Percentiles rank a stretch among this genome's conserved stretches.
These are phyloP conservation scores for Canis aureus DNA, from an alignment of 2,113 vertebrate species.

Conservation along the genomic window DNA sequence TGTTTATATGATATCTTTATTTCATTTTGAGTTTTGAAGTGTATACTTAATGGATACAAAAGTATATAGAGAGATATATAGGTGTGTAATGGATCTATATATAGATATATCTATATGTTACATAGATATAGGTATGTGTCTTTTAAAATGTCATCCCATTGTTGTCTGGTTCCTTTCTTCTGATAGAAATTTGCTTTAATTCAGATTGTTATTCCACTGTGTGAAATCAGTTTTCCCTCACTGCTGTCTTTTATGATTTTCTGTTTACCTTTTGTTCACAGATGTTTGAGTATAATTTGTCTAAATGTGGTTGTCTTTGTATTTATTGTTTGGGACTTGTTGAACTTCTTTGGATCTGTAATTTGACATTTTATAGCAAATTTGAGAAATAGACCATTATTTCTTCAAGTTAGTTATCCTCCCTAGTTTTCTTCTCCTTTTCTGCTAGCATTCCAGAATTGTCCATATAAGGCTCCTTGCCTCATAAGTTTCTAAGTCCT, in stretches of 20 bases:
- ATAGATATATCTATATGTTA: background rate
- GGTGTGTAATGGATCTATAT: background rate
- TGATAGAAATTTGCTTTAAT: background rate
- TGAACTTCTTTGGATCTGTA: background rate
- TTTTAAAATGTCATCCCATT: background rate
- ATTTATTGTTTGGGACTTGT: background rate
- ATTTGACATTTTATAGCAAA: background rate
- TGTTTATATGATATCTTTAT: background rate
- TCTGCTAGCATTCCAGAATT: background rate
- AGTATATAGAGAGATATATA: background rate
- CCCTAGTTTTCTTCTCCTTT: background rate
- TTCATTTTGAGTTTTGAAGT: constrained; percentile 5
- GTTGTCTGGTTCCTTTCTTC: background rate
- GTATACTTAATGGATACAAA: background rate
- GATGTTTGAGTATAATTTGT: background rate
- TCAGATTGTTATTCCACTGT: background rate
- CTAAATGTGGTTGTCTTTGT: background rate
- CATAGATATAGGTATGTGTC: background rate
- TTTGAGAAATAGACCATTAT: background rate
- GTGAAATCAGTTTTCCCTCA: background rate
- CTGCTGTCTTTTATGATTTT: background rate
- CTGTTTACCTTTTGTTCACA: background rate
- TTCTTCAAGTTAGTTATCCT: background rate
- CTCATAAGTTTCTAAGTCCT: background rate
- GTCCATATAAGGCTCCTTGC: background rate